phyloP scores from a whole-genome alignment of 2,888 invertebrate genomes.

The Psococerastis gibbosa region DNA sequence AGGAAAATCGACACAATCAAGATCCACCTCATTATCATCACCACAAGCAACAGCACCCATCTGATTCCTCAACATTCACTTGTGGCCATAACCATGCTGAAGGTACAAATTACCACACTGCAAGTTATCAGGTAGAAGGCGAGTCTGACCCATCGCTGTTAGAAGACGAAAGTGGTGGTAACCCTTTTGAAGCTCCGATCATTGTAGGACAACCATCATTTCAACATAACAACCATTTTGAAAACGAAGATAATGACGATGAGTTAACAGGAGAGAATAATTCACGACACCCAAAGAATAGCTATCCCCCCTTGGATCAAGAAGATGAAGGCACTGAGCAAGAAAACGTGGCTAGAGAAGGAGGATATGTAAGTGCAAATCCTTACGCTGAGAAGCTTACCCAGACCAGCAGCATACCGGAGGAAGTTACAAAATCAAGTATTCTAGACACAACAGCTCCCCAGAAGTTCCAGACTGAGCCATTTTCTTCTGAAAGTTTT shows the following conservation, averaged over 20 bases:
- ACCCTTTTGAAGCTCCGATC: neutral
- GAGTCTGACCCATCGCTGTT: neutral
- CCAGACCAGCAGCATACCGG: neutral
- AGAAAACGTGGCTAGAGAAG: neutral
- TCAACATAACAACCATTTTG: too few species aligned
- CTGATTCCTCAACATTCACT: neutral
- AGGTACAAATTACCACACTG: conserved; percentile 1
- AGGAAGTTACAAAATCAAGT: neutral
- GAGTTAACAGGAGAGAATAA: too few species aligned
- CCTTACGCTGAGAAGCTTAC: neutral
- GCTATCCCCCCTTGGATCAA: neutral
- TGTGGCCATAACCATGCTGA: neutral
- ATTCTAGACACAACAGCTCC: neutral
- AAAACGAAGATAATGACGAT: too few species aligned
- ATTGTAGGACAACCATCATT: neutral
- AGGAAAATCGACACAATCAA: neutral
- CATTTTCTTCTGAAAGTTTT: neutral
- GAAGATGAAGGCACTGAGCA: neutral
- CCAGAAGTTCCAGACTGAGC: neutral
- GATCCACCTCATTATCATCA: neutral
- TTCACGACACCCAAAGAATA: too few species aligned
- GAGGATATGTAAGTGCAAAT: neutral
- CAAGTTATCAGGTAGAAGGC: neutral
- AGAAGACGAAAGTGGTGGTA: neutral
- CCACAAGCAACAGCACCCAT: neutral